phyloP scores from a whole-genome alignment of 2,888 invertebrate species.

The Cremastinae sp. region DNA sequence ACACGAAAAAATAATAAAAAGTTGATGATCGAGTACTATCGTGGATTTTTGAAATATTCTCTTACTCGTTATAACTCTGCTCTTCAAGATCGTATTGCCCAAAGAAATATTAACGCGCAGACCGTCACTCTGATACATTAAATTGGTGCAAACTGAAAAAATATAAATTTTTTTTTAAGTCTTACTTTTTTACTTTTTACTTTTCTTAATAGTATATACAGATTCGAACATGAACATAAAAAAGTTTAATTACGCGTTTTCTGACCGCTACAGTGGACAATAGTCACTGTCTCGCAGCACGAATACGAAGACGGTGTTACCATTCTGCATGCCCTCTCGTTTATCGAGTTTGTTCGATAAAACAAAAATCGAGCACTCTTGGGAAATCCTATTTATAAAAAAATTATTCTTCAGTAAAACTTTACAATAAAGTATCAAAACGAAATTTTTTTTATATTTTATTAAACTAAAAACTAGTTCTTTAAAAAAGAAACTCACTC shows the following conservation, averaged over 20 bases:
- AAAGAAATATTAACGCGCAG: constrained; percentile 70
- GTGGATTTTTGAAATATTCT: not conserved
- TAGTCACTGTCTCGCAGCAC: constrained; percentile 73
- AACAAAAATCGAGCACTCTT: constrained; percentile 61
- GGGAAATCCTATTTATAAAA: constrained; percentile 21
- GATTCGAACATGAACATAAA: not conserved
- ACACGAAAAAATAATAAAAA: not conserved
- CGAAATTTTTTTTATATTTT: constrained; percentile 1
- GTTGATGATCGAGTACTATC: not conserved
- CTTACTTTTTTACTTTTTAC: not conserved
- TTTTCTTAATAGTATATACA: not conserved
- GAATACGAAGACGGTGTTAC: constrained; percentile 65
- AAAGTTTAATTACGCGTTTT: constrained; percentile 67
- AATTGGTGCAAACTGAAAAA: constrained; percentile 73
- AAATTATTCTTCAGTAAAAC: not conserved
- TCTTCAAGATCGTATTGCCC: constrained; percentile 64
- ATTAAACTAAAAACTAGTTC: constrained; percentile 1
- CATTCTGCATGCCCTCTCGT: constrained; percentile 69
- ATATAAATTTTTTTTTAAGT: not conserved
- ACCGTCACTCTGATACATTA: constrained; percentile 69
- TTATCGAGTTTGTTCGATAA: constrained; percentile 64
- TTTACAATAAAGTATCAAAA: not conserved
- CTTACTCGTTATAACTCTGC: constrained; percentile 68
- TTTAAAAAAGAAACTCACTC: constrained; percentile 14
- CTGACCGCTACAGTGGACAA: constrained; percentile 65